Conservation (phyloP, 2,113 vertebrate species). For the Elephas maximus region DNA sequence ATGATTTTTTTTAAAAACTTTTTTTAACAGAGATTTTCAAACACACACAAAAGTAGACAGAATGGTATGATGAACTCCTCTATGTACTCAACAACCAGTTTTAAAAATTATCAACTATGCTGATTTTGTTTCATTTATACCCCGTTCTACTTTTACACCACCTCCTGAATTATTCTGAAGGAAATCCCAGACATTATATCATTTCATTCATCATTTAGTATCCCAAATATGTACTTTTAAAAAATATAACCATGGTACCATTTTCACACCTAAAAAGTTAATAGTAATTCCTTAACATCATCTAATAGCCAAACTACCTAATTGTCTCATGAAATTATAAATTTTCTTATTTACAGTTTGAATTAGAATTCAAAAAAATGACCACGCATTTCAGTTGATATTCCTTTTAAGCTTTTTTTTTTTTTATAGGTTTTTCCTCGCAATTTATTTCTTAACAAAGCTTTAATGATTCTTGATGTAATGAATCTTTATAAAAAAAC, state of each 20-base stretch:
- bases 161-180: constrained; percentile 25
- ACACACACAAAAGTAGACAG: not conserved
- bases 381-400: not conserved
- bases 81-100: not conserved
- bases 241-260: not conserved
- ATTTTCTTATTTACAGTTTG: constrained; percentile 33
- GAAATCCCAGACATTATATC: not conserved
- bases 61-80: too few species aligned
- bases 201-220: constrained; percentile 9
- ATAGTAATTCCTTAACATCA: not conserved
- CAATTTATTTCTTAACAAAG: constrained; percentile 51
- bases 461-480: not conserved
- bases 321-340: not conserved
- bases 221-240: constrained; percentile 12
- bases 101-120: not conserved
- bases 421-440: not conserved
- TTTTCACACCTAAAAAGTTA: not conserved
- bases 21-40: constrained; percentile 8
- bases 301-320: constrained; percentile 49
- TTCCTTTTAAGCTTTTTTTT: not conserved
- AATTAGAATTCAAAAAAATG: constrained; percentile 43
- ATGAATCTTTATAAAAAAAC: not conserved
- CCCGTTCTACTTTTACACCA: not conserved
- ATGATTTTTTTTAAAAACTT: not conserved
- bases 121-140: constrained; percentile 26